Evolutionary conservation across 2,888 invertebrate species (phyloP).

Genomic region (Volucella inanis): DNA sequence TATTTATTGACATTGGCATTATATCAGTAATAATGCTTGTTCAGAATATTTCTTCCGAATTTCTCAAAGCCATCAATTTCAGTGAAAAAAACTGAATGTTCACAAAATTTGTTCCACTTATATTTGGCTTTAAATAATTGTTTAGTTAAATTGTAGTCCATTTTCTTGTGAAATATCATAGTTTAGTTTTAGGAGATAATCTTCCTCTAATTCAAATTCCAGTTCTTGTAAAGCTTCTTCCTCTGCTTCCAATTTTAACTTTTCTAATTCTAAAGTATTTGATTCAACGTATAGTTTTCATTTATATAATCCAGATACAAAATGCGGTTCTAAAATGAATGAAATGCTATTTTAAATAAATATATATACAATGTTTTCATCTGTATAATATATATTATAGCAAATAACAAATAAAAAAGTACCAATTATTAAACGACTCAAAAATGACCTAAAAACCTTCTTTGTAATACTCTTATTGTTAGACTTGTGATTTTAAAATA

Average conservation of each 20-base stretch:
- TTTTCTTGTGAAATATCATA: conserved; percentile 2
- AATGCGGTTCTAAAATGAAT: conserved; percentile 1
- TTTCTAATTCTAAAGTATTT: conserved; percentile 3
- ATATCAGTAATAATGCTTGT: conserved; percentile 37
- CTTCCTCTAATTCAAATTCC: conserved; percentile 5
- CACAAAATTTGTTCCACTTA: background rate
- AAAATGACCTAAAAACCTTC: too few species aligned
- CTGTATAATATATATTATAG: too few species aligned
- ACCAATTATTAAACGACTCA: too few species aligned
- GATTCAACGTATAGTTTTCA: conserved; percentile 13
- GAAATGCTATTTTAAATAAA: background rate
- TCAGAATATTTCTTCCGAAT: conserved; percentile 27
- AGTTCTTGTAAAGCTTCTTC: background rate
- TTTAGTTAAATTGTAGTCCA: background rate
- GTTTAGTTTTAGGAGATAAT: too few species aligned
- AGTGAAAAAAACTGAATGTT: background rate
- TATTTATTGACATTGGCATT: conserved; percentile 8
- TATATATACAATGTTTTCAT: too few species aligned
- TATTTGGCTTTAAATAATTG: background rate
- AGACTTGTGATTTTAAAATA: too few species aligned
- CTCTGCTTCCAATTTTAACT: background rate
- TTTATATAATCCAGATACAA: conserved; percentile 17
- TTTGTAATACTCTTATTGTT: too few species aligned
- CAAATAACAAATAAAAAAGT: too few species aligned
- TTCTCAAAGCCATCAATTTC: background rate